Conservation (phyloP, 2,888 invertebrate genomes). For the Heteropelma amictum region DNA sequence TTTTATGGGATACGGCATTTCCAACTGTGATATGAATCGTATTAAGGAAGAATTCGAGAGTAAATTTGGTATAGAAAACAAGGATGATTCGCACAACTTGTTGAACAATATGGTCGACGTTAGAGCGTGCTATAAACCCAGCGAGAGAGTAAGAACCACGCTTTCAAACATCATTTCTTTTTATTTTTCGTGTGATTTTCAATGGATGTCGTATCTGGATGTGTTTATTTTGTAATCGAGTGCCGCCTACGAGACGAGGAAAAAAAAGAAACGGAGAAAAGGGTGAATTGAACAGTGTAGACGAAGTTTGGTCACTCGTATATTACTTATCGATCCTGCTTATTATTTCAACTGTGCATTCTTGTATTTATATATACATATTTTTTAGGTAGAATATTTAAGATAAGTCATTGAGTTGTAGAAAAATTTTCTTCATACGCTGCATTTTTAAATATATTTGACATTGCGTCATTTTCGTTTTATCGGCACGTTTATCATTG, state of each 20-base stretch:
- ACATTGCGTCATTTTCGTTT: conserved; percentile 2
- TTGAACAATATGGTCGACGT: conserved; percentile 76
- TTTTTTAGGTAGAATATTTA: no score
- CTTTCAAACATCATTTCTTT: conserved; percentile 39
- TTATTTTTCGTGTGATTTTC: conserved; percentile 22
- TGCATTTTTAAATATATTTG: conserved; percentile 26
- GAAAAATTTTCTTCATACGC: conserved; percentile 20
- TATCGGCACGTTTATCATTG: conserved; percentile 40
- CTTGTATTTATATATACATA: neutral
- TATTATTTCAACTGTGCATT: conserved; percentile 15
- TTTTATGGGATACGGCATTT: conserved; percentile 55
- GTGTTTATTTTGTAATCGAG: conserved; percentile 13
- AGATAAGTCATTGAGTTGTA: no score
- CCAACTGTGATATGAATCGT: conserved; percentile 65
- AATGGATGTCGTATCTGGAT: conserved; percentile 38
- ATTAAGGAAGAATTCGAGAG: conserved; percentile 66
- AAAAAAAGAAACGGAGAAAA: no score
- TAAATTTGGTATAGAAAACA: conserved; percentile 69
- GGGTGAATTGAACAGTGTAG: neutral
- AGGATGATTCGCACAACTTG: conserved; percentile 70
- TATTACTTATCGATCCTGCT: conserved; percentile 34
- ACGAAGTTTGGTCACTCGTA: neutral
- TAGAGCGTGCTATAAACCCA: conserved; percentile 77
- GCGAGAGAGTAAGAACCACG: conserved; percentile 74
- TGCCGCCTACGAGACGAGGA: neutral